Evolutionary conservation across 2,888 invertebrate genomes (phyloP).

Genomic region (Scaptomyza caliginosa): DNA sequence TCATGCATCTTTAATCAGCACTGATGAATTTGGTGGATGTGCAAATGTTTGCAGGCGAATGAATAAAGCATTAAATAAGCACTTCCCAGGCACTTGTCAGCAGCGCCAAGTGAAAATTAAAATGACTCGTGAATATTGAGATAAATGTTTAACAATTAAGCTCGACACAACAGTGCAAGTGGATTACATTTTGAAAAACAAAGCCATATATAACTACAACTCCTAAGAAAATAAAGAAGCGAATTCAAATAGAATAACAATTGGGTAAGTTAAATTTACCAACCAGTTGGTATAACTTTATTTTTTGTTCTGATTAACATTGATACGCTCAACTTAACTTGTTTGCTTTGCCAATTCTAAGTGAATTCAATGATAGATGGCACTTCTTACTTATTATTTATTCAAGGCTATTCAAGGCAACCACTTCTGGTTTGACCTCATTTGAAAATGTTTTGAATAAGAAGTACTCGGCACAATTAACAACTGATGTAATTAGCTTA

Average conservation of each 20-base stretch:
- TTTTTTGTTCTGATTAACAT: no score
- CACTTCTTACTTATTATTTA: not conserved
- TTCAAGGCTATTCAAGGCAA: not conserved
- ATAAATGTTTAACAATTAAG: conserved; percentile 64
- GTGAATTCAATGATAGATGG: not conserved
- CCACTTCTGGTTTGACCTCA: not conserved
- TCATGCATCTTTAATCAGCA: conserved; percentile 72
- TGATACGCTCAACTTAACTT: no score
- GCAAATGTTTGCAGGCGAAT: conserved; percentile 74
- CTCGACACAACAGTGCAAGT: conserved; percentile 10
- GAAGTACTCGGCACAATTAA: conserved; percentile 1
- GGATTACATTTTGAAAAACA: conserved; percentile 34
- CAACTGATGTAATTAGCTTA: conserved; percentile 19
- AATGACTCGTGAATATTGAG: conserved; percentile 63
- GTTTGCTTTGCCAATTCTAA: not conserved
- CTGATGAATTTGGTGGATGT: conserved; percentile 72
- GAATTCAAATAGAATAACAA: not conserved
- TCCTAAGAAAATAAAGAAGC: not conserved
- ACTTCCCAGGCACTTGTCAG: conserved; percentile 69
- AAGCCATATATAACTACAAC: not conserved
- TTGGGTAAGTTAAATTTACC: not conserved
- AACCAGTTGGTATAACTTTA: no score
- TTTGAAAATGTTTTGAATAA: not conserved
- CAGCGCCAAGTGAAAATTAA: conserved; percentile 69
- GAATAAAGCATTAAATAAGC: conserved; percentile 75